Conservation (phyloP, 2,113 vertebrate genomes). For the Lanius ludovicianus region DNA sequence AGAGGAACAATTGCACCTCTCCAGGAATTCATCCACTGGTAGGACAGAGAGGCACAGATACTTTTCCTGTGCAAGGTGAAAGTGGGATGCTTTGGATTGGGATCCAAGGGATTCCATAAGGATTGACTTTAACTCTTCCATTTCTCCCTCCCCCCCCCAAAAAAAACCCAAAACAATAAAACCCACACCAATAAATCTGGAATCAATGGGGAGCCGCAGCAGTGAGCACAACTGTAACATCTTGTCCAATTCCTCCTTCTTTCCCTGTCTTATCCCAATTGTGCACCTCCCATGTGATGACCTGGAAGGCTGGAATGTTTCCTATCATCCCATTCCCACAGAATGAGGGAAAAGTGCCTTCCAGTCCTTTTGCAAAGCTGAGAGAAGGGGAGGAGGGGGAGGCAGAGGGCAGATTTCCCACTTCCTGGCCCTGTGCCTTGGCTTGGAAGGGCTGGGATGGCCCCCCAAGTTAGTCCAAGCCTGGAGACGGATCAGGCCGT, state of each 20-base stretch:
- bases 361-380: not conserved
- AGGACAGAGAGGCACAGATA: not conserved
- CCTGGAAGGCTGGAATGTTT: not conserved
- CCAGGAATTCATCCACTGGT: not conserved
- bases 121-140: not conserved
- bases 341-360: not conserved
- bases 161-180: not conserved
- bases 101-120: not conserved
- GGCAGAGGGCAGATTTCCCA: not conserved
- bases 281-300: not conserved
- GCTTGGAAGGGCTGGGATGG: not conserved
- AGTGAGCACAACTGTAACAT: rapidly evolving
- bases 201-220: not conserved
- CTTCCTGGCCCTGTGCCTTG: not conserved
- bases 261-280: rapidly evolving
- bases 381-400: not conserved
- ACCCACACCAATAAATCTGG: rapidly evolving
- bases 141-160: not conserved
- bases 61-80: not conserved
- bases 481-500: not conserved
- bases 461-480: not conserved
- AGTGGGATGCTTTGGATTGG: not conserved
- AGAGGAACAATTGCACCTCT: not conserved
- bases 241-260: not conserved
- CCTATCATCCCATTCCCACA: not conserved